These are phyloP conservation scores for Brachypteracias leptosomus DNA, from an alignment of 2,113 vertebrate genomes.

Conservation along the genomic window DNA sequence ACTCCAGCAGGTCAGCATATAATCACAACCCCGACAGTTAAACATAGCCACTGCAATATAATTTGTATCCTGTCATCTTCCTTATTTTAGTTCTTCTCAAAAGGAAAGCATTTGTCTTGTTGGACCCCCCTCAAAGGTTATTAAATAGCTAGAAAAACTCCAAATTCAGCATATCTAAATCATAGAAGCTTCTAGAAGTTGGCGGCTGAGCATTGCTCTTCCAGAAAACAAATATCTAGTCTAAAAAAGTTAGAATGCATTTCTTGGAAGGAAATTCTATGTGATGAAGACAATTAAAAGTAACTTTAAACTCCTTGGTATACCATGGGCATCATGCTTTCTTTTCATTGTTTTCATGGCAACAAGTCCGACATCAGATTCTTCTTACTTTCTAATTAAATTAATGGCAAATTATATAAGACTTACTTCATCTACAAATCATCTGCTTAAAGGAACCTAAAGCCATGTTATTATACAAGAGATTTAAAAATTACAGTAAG, in stretches of 20 bases:
- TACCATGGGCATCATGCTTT: fast-evolving
- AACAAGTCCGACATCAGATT: background rate
- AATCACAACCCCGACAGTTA: background rate
- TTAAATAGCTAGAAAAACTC: background rate
- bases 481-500: background rate
- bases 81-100: background rate
- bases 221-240: background rate
- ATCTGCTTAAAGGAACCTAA: background rate
- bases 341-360: background rate
- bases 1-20: background rate
- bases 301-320: background rate
- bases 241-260: background rate
- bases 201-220: background rate
- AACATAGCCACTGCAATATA: background rate
- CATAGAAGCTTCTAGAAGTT: background rate
- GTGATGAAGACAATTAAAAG: background rate
- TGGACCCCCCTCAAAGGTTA: background rate
- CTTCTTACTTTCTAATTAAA: background rate
- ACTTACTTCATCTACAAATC: background rate
- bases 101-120: background rate
- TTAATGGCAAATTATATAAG: background rate
- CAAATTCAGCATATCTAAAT: background rate
- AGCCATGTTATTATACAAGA: background rate
- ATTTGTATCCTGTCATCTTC: background rate
- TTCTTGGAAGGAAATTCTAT: background rate